Base-by-base conservation (phyloP, 2,888 invertebrate genomes). In the Stictocephala bisonia region DNA sequence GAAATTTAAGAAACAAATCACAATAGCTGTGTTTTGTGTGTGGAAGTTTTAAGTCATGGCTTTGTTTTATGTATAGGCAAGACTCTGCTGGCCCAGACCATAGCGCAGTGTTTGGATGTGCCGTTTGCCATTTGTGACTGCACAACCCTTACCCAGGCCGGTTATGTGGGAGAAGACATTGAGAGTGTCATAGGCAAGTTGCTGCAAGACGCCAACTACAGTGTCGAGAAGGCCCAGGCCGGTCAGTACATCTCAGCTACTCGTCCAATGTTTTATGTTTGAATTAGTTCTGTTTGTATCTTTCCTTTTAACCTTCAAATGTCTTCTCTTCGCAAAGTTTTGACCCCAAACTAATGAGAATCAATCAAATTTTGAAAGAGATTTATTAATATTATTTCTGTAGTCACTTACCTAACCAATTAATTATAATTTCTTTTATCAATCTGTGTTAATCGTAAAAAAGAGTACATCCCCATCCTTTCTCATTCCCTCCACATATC, bases 41-140 rank as follows among this genome's bases (percentile, higher is more conserved):
- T n/a, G n/a, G n/a, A n/a, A n/a, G n/a, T n/a, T n/a, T n/a, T n/a
- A n/a, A n/a, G n/a, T n/a, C n/a, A n/a, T n/a, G n/a, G n/a, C n/a
- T n/a, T n/a, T n/a, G n/a, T n/a, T n/a, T n/a, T 73, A 64, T 69
- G 81, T 81, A 0, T 83, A 93, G 95, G 97, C 68, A 99, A 99
- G 85, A 99, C 99, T 0, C 87, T 98, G 20, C 86, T 99, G 76
- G 99, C 99, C 6, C 97, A 99, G 86, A 98, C 97, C 31, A 94
- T 99, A 83, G 99, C 99, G 56, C 93, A 94, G 81, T 98, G 98
- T 84, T 87, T 99, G 80, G 98, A 99, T 85, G 99, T 99, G 76
- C 99, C 99, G 71, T 99, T 99, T 86, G 98, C 98, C 29, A 98
- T 98, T 82, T 98, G 98, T 86, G 99, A 99, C 87, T 99, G 99